Evolutionary conservation across 2,797 vertebrate species (phyloP).

Genomic region (Sternotherus odoratus): DNA sequence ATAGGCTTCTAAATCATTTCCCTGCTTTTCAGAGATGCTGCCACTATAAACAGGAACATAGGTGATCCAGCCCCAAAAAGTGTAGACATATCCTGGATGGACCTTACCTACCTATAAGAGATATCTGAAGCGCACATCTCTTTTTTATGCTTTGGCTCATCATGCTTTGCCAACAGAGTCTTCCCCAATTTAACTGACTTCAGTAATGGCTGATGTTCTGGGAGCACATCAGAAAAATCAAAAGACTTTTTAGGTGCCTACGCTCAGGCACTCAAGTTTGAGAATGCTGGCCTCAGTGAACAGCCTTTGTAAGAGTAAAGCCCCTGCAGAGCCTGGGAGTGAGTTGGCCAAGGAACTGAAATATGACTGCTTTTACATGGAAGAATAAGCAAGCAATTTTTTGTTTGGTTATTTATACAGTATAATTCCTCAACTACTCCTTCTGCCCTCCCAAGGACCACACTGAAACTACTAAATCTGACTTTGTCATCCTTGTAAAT

Average conservation of each 20-base stretch:
- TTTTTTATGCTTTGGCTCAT: neutral
- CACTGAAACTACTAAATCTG: conserved; percentile 77
- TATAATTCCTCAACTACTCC: conserved; percentile 59
- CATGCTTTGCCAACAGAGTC: neutral
- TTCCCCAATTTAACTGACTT: neutral
- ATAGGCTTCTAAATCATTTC: neutral
- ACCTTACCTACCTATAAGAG: neutral
- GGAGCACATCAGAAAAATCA: conserved; percentile 2
- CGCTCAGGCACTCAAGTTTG: neutral
- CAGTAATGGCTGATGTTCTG: neutral
- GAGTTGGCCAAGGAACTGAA: conserved; percentile 22
- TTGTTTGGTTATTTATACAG: conserved; percentile 70
- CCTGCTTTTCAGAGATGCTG: neutral
- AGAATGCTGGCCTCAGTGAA: neutral
- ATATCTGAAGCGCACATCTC: neutral
- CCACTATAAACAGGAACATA: neutral
- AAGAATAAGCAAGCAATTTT: conserved; percentile 68
- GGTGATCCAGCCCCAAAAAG: neutral
- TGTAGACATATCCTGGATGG: neutral
- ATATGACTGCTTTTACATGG: conserved; percentile 9
- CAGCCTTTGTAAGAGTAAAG: conserved; percentile 5
- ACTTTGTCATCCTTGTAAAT: conserved; percentile 75
- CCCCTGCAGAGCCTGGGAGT: conserved; percentile 41
- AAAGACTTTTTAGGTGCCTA: neutral
- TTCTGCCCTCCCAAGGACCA: conserved; percentile 76